Evolutionary conservation across 2,797 vertebrate genomes (phyloP).

Genomic region (Novumbra hubbsi): DNA sequence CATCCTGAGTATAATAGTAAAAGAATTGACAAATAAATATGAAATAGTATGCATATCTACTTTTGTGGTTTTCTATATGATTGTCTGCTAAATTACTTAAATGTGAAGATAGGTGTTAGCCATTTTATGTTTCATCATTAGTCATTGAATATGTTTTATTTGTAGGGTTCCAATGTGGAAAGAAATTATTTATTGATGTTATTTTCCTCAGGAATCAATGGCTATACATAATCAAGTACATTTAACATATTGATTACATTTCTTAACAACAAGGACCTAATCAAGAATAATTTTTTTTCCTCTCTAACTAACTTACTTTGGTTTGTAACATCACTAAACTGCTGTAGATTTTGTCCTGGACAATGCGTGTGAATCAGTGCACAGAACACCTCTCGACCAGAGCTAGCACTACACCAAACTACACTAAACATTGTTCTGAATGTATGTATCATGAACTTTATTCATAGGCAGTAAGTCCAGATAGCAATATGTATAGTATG

Average conservation of each 20-base stretch:
- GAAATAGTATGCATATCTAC: no score
- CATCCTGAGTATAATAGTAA: neutral
- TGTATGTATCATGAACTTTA: neutral
- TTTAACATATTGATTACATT: neutral
- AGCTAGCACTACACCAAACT: neutral
- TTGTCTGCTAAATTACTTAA: neutral
- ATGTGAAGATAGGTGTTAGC: neutral
- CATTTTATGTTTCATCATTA: neutral
- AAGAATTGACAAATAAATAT: no score
- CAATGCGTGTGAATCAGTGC: neutral
- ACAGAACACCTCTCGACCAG: neutral
- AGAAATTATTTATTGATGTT: neutral
- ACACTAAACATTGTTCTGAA: neutral
- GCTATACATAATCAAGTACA: neutral
- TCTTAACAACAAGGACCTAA: neutral
- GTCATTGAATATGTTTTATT: neutral
- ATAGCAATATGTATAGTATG: neutral
- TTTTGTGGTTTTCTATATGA: no score
- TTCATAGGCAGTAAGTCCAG: neutral
- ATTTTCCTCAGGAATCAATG: neutral
- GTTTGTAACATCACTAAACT: neutral
- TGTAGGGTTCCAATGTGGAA: neutral
- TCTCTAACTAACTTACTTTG: neutral
- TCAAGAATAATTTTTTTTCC: neutral
- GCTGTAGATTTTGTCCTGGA: neutral